A percentile compares a stretch with the other conserved stretches of the same genome.
Evolutionary conservation across 2,113 vertebrate species (phyloP).

Genomic region (Tympanuchus pallidicinctus): DNA sequence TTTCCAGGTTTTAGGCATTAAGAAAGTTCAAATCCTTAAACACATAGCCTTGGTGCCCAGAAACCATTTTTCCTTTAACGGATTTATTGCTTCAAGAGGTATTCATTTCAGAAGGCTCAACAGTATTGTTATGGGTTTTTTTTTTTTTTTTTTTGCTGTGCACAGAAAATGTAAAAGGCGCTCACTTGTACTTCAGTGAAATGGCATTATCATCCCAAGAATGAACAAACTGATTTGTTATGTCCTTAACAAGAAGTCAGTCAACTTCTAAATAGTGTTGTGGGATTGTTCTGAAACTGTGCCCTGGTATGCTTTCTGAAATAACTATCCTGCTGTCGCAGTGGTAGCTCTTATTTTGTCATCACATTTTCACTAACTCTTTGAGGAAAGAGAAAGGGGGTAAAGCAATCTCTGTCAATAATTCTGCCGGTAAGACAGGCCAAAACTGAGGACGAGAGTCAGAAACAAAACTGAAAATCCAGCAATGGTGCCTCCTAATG

Average conservation of each 20-base stretch:
- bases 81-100: slow-evolving; percentile 64
- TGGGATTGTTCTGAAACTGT: slow-evolving; percentile 30
- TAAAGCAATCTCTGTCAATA: neutral
- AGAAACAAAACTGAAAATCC: neutral
- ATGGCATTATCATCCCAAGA: slow-evolving; percentile 41
- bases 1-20: slow-evolving; percentile 61
- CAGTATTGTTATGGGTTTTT: slow-evolving; percentile 29
- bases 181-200: slow-evolving; percentile 63
- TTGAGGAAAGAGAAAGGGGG: neutral
- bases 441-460: accelerated
- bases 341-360: slow-evolving; percentile 34
- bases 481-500: neutral
- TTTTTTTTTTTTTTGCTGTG: slow-evolving; percentile 13
- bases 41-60: slow-evolving; percentile 3
- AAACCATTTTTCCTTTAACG: slow-evolving; percentile 50
- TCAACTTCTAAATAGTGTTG: slow-evolving; percentile 65
- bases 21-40: slow-evolving; percentile 57
- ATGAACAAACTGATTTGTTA: slow-evolving; percentile 60
- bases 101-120: slow-evolving; percentile 55
- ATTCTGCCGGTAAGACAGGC: neutral
- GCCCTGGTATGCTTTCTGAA: slow-evolving; percentile 11
- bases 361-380: neutral
- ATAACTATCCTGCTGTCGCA: slow-evolving; percentile 43
- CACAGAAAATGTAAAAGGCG: slow-evolving; percentile 52
- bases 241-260: slow-evolving; percentile 51